Conservation (phyloP, 2,888 invertebrate species). For the Drosophila quinaria region DNA sequence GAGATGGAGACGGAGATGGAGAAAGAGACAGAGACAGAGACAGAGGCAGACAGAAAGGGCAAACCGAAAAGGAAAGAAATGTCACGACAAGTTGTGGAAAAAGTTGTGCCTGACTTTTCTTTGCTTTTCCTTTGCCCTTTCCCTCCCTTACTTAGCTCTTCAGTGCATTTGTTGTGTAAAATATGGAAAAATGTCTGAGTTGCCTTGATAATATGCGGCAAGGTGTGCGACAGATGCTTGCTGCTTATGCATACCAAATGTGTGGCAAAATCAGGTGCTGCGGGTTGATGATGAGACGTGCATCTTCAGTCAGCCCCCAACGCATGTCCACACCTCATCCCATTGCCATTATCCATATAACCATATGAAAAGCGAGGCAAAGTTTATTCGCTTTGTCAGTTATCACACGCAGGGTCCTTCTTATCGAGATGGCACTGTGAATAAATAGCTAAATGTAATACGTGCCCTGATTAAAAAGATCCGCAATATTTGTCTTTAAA, state of each 20-base stretch:
- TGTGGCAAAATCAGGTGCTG: constrained; percentile 34
- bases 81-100: constrained; percentile 74
- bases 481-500: background rate
- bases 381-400: constrained; percentile 28
- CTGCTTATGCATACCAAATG: constrained; percentile 79
- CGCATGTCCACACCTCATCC: background rate
- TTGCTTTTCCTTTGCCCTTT: background rate
- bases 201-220: constrained; percentile 54
- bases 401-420: constrained; percentile 2
- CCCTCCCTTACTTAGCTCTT: constrained; percentile 24
- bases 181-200: constrained; percentile 73
- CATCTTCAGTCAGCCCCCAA: background rate
- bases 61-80: constrained; percentile 39
- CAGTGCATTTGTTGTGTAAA: constrained; percentile 62
- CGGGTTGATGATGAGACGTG: constrained; percentile 5
- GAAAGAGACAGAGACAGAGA: constrained; percentile 1
- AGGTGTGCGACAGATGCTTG: constrained; percentile 67
- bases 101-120: constrained; percentile 60
- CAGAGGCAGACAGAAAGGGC: constrained; percentile 2
- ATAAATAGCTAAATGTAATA: background rate
- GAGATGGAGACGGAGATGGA: constrained; percentile 1
- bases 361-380: background rate
- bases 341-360: background rate
- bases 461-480: background rate
- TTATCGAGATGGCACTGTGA: background rate